Evolutionary conservation across 1,140 invertebrate species (phyloP), one percentile per base, ranked within the genome.

Genomic region (Helicorthomorpha holstii): DNA sequence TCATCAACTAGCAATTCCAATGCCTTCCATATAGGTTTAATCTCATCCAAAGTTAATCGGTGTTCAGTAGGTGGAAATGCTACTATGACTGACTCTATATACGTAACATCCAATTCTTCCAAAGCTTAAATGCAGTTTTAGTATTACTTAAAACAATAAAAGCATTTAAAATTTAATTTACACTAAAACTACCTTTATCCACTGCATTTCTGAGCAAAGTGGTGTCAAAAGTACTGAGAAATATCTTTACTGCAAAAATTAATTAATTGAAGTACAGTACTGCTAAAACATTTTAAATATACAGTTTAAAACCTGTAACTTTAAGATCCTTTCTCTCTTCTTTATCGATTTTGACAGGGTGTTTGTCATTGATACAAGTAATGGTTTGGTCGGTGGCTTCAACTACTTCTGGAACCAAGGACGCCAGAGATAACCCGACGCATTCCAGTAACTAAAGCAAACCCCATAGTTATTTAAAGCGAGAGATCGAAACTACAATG

Each of bases 11-110:
- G 78, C 24, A 75, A 70, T 64, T 90, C 84, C 22, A 89, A 60
- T 1, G 75, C 72, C 34, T 61, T 67, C 87, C 87, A 91, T 34
- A 85, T 68, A 14, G 74, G 69, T 64, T 84, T 74, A 22, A 88
- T 73, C 0, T 74, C 74, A 1, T 73, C 68, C 34, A 86, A 59
- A 54, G 53, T 56, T 38, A 76, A 54, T 10, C 50, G 27, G 7
- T 68, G 49, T 69, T 75, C 58, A 62, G 73, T 51, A 68, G 72
- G 51, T 56, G 77, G 77, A 38, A 84, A 80, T 0, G 83, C 74
- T 52, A 89, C 67, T 25, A 86, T 76, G 19, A 88, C 72, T 42
- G 83, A 82, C 61, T 88, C 82, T 54, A 88, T 75, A 41, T 69
- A 71, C 4, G 74, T 68, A 2, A 78, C 75, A 29, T 76, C 73